These are phyloP conservation scores for Micrasema minimum DNA, from an alignment of 1,140 invertebrate genomes.

Conservation along the genomic window DNA sequence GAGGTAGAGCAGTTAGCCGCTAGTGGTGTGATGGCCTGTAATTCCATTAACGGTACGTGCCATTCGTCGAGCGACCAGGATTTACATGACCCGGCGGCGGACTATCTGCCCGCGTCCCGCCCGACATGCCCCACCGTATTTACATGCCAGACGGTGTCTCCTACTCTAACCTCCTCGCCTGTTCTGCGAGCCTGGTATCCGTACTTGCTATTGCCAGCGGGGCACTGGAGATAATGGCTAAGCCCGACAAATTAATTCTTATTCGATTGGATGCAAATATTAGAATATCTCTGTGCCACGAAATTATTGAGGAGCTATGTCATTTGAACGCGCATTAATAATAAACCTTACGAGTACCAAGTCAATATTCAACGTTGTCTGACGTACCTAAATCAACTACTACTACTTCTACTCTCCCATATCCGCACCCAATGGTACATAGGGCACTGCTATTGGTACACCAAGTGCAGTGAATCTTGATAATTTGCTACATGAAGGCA, in stretches of 20 bases:
- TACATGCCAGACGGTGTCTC: conserved; percentile 48
- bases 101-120: conserved; percentile 22
- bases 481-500: too few relatives aligned
- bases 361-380: too few relatives aligned
- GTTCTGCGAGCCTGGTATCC: neutral
- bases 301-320: too few relatives aligned
- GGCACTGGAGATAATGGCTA: conserved; percentile 1
- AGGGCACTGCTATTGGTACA: too few relatives aligned
- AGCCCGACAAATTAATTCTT: conserved; percentile 17
- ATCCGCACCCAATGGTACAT: too few relatives aligned
- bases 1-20: conserved; percentile 35
- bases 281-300: too few relatives aligned
- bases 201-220: neutral
- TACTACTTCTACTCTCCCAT: too few relatives aligned
- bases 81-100: conserved; percentile 45
- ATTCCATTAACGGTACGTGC: conserved; percentile 53
- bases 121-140: conserved; percentile 36
- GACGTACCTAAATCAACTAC: too few relatives aligned
- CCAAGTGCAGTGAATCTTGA: too few relatives aligned
- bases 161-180: conserved; percentile 20
- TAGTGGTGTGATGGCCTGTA: conserved; percentile 44
- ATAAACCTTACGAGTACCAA: too few relatives aligned
- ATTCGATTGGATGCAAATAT: conserved; percentile 14
- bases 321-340: too few relatives aligned
- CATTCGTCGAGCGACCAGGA: conserved; percentile 41